Conservation (phyloP, 2,113 vertebrate species). For the Pica pica region DNA sequence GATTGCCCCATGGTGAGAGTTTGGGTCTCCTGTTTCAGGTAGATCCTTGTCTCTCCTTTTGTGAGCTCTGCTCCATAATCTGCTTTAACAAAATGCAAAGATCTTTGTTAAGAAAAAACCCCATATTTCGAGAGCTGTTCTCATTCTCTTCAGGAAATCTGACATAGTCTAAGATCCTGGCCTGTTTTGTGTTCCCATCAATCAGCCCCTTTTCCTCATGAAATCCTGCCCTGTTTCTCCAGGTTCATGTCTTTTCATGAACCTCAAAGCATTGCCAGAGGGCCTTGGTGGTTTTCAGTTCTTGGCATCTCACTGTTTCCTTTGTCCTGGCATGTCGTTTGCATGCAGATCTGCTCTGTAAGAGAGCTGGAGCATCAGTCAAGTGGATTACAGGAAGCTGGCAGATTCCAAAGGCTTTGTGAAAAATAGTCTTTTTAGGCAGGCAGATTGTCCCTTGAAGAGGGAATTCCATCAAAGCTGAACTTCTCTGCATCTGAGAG, state of each 20-base stretch:
- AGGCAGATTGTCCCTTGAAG: background rate
- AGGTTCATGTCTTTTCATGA: background rate
- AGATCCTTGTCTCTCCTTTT: background rate
- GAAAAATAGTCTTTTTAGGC: background rate
- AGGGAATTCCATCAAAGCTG: background rate
- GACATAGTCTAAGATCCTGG: background rate
- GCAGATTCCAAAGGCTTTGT: background rate
- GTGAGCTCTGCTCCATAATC: background rate
- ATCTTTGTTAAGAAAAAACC: background rate
- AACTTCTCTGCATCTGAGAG: background rate
- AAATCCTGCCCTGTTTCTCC: background rate
- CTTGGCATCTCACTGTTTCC: background rate
- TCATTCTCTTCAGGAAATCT: background rate
- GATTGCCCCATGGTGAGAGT: fast-evolving
- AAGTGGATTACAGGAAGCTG: background rate
- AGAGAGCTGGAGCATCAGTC: background rate
- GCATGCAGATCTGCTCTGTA: background rate
- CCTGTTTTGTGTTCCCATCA: background rate
- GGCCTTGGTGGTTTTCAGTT: background rate
- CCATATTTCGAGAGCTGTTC: background rate
- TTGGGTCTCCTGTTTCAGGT: background rate
- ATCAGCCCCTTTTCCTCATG: background rate
- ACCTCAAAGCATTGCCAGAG: background rate
- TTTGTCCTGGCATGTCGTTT: background rate
- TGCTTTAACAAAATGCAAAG: background rate